Evolutionary conservation across 1,140 invertebrate species (phyloP).

Genomic region (Caerostris darwini): DNA sequence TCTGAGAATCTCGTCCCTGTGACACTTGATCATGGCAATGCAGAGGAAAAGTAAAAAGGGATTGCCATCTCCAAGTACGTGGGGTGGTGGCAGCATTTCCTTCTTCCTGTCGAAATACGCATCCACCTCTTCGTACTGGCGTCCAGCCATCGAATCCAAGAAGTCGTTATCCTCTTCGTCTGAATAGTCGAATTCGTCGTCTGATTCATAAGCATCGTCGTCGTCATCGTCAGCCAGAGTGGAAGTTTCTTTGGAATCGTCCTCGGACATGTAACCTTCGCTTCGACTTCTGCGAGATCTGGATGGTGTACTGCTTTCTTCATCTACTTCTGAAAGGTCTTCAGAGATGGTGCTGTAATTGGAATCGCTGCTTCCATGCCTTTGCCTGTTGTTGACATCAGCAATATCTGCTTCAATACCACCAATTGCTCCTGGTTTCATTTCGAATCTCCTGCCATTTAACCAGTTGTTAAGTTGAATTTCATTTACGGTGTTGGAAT

Average conservation of each 20-base stretch:
- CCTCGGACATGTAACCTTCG: constrained; percentile 71
- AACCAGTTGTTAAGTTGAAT: constrained; percentile 72
- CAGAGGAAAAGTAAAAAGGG: constrained; percentile 98
- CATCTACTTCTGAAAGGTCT: constrained; percentile 11
- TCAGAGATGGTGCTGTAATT: constrained; percentile 63
- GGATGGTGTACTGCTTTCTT: background rate
- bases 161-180: background rate
- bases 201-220: constrained; percentile 23
- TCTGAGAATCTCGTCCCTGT: constrained; percentile 93
- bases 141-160: constrained; percentile 45
- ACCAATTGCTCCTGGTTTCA: background rate
- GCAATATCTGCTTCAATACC: background rate
- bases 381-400: background rate
- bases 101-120: constrained; percentile 58
- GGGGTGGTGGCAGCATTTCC: constrained; percentile 88
- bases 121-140: constrained; percentile 42
- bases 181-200: constrained; percentile 16
- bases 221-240: constrained; percentile 38
- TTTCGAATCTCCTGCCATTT: constrained; percentile 3
- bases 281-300: constrained; percentile 11
- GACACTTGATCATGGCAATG: constrained; percentile 93
- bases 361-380: constrained; percentile 63
- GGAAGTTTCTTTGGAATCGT: background rate
- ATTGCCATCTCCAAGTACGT: constrained; percentile 94
- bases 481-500: constrained; percentile 65